A percentile compares a stretch with the other conserved stretches of the same genome.
Evolutionary conservation across 2,888 invertebrate species (phyloP).

Genomic region (Pristionchus japonicus): DNA sequence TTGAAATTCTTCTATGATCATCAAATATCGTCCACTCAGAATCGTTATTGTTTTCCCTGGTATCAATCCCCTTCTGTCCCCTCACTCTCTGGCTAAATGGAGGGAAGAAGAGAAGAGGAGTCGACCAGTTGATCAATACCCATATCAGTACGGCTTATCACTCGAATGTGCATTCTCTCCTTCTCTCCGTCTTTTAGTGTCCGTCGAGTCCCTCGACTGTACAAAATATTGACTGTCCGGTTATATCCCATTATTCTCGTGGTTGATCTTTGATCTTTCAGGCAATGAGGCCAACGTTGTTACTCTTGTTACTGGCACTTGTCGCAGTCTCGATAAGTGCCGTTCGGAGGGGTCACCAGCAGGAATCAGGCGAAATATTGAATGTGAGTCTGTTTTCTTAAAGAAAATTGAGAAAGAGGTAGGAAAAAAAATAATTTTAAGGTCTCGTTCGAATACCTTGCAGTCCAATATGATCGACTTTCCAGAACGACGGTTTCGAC

Average conservation of each 20-base stretch:
- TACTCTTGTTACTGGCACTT: not conserved
- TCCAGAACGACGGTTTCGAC: not conserved
- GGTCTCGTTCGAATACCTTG: too few species aligned
- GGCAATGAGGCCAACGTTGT: not conserved
- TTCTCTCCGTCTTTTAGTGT: not conserved
- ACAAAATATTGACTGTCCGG: conserved; percentile 13
- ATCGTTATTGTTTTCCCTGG: not conserved
- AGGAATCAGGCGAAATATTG: not conserved
- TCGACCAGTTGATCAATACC: conserved; percentile 13
- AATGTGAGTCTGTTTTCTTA: not conserved
- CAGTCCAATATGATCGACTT: not conserved
- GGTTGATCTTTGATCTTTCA: not conserved
- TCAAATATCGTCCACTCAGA: too few species aligned
- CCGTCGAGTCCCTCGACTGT: not conserved
- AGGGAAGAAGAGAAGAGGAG: not conserved
- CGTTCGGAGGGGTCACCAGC: not conserved
- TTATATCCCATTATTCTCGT: not conserved
- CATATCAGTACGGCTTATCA: conserved; percentile 16
- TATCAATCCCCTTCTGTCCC: not conserved
- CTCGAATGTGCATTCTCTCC: conserved; percentile 21
- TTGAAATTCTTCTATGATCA: too few species aligned
- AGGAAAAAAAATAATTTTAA: not conserved
- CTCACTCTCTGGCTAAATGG: not conserved
- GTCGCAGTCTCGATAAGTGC: not conserved
- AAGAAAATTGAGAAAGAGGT: not conserved